A percentile compares a stretch with the other conserved stretches of the same genome.
These are phyloP conservation scores for Elephantulus edwardii DNA, from an alignment of 2,113 vertebrate genomes.

Conservation along the genomic window DNA sequence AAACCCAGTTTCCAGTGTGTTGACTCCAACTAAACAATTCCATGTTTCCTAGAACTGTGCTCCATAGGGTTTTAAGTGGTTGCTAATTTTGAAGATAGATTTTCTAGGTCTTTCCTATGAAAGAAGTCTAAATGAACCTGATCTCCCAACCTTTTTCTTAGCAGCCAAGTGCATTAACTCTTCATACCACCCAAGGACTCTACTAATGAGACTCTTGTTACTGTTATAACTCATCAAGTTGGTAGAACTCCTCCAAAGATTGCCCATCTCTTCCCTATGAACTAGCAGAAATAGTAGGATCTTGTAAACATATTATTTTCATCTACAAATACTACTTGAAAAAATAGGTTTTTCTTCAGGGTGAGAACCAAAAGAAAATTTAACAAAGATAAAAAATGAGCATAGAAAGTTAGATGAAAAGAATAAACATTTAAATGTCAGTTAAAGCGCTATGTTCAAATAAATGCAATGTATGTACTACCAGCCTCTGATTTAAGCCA, in stretches of 20 bases:
- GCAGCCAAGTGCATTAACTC: neutral
- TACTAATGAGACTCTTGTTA: too few species aligned
- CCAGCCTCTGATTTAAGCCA: constrained; percentile 75
- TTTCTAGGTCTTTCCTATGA: neutral
- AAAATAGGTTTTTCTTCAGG: constrained; percentile 64
- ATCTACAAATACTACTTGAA: constrained; percentile 60
- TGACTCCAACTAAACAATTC: neutral
- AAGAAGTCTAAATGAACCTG: neutral
- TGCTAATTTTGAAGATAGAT: neutral
- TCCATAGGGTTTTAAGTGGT: neutral
- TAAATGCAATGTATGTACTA: constrained; percentile 69
- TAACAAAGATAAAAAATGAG: constrained; percentile 72
- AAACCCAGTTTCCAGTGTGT: neutral
- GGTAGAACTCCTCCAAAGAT: too few species aligned
- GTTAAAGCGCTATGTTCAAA: constrained; percentile 69
- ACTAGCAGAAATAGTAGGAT: constrained; percentile 67
- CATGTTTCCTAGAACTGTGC: neutral
- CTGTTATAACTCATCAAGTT: too few species aligned
- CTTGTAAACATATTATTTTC: constrained; percentile 59
- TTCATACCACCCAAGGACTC: neutral
- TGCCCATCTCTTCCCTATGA: too few species aligned
- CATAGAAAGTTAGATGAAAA: constrained; percentile 74
- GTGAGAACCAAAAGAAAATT: constrained; percentile 65
- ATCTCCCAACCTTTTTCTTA: neutral
- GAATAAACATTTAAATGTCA: constrained; percentile 68